A percentile compares a stretch with the other conserved stretches of the same genome.
Conservation (phyloP, 2,113 vertebrate species). For the Odobenus rosmarus region DNA sequence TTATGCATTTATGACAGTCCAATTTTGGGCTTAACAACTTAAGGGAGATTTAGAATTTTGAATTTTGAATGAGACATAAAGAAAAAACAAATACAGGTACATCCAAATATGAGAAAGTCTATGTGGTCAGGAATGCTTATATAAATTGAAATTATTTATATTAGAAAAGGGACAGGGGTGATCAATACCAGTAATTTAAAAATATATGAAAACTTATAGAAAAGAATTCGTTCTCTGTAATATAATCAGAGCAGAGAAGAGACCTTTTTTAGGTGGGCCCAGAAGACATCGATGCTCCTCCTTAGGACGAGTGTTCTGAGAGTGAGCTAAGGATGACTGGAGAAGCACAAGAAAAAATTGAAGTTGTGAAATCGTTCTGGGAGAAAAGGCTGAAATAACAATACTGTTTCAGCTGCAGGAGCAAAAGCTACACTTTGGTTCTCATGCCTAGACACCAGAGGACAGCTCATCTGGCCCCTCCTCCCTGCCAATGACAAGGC, state of each 20-base stretch:
- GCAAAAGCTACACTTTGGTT: conserved; percentile 9
- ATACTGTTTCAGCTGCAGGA: neutral
- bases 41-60: neutral
- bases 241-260: neutral
- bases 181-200: neutral
- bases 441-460: neutral
- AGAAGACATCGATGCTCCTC: neutral
- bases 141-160: neutral
- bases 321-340: neutral
- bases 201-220: neutral
- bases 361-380: conserved; percentile 38
- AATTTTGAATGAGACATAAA: neutral
- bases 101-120: neutral
- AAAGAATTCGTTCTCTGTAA: neutral
- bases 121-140: neutral
- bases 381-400: conserved; percentile 52
- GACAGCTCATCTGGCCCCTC: neutral
- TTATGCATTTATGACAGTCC: neutral
- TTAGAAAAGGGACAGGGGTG: neutral
- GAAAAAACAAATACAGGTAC: neutral
- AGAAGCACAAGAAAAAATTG: conserved; percentile 39
- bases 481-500: neutral
- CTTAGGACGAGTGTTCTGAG: neutral
- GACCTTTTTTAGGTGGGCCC: neutral
- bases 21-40: neutral